phyloP scores from a whole-genome alignment of 2,113 vertebrate species.

The Chloroceryle aenea region DNA sequence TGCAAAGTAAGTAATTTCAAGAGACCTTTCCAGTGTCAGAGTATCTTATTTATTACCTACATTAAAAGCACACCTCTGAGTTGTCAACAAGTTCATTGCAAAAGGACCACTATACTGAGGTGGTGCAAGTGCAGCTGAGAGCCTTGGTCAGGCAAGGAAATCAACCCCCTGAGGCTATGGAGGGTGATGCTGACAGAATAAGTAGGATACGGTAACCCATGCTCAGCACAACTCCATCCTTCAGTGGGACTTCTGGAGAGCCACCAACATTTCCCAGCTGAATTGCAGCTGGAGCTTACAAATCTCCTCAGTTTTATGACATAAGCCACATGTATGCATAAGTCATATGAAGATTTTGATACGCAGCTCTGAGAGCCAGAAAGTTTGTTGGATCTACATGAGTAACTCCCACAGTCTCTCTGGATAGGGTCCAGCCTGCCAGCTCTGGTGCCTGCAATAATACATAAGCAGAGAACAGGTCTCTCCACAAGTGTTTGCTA shows the following conservation, averaged over 20 bases:
- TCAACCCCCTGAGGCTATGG: rapidly evolving
- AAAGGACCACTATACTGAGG: background rate
- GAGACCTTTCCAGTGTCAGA: background rate
- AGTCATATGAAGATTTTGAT: background rate
- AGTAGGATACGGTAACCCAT: background rate
- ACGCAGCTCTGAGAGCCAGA: background rate
- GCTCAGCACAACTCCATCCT: background rate
- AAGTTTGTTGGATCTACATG: background rate
- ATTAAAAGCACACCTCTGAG: background rate
- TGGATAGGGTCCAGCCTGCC: background rate
- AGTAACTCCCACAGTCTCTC: background rate
- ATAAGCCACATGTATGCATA: background rate
- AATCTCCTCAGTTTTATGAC: background rate
- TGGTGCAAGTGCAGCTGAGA: background rate
- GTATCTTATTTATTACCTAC: background rate
- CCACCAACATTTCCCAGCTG: background rate
- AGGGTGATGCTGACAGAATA: background rate
- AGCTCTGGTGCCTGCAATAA: background rate
- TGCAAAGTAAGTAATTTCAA: background rate
- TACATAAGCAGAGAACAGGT: background rate
- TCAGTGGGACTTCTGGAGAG: background rate
- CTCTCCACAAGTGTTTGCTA: background rate
- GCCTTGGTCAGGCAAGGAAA: rapidly evolving
- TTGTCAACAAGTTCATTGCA: rapidly evolving
- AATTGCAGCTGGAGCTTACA: background rate